Conservation (phyloP, 2,888 invertebrate genomes). For the Elegia similella region DNA sequence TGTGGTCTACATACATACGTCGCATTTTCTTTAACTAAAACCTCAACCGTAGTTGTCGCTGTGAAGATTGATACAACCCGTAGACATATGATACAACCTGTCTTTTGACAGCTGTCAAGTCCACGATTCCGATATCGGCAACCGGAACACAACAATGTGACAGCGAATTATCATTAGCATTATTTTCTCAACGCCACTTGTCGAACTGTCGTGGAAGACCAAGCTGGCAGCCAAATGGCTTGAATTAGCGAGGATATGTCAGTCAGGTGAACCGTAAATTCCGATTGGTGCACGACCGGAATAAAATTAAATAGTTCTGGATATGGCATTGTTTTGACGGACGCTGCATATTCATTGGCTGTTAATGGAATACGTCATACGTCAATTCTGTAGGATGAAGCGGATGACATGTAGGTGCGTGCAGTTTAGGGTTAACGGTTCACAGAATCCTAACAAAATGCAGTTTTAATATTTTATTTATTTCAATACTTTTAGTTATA, state of each 20-base stretch:
- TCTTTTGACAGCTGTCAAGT: not conserved
- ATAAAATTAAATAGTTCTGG: conserved; percentile 18
- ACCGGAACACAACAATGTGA: not conserved
- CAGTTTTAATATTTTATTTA: no score
- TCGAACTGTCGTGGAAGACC: conserved; percentile 7
- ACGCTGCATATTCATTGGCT: conserved; percentile 17
- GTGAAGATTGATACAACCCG: no score
- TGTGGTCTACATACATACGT: no score
- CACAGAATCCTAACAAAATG: not conserved
- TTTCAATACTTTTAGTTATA: no score
- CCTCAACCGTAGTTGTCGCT: no score
- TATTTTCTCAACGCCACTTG: conserved; percentile 10
- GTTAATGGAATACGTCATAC: conserved; percentile 14
- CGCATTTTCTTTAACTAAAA: no score
- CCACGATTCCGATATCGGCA: not conserved
- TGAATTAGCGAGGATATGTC: conserved; percentile 14
- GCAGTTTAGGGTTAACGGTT: conserved; percentile 1
- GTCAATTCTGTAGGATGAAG: conserved; percentile 6
- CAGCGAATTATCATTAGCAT: conserved; percentile 30
- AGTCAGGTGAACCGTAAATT: conserved; percentile 17
- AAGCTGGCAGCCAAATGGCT: not conserved
- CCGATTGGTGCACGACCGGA: not conserved
- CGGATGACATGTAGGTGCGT: not conserved
- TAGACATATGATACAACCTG: no score
- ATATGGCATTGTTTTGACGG: conserved; percentile 18